Evolutionary conservation across 2,113 vertebrate genomes (phyloP).

Genomic region (Silurus meridionalis): DNA sequence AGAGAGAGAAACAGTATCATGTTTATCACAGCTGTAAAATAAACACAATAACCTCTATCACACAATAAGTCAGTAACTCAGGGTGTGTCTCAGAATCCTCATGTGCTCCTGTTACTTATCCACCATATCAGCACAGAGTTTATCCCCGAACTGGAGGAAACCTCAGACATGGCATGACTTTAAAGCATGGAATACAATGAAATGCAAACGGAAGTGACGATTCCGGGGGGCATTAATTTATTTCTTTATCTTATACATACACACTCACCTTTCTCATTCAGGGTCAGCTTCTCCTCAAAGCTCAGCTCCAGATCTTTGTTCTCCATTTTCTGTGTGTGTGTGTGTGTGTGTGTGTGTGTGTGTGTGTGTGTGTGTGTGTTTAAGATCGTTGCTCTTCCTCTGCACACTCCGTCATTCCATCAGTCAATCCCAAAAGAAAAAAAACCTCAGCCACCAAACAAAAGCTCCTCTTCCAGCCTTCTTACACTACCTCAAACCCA

Average conservation of each 20-base stretch:
- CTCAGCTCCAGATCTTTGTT: conserved; percentile 66
- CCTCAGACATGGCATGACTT: background rate
- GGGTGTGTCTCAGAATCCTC: conserved; percentile 6
- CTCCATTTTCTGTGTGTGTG: conserved; percentile 66
- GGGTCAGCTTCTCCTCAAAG: conserved; percentile 69
- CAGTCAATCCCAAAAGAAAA: conserved; percentile 47
- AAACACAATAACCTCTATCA: background rate
- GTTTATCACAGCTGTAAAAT: conserved; percentile 12
- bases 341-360: conserved; percentile 30
- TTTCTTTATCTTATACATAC: too few relatives aligned
- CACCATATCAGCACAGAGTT: background rate
- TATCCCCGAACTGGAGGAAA: background rate
- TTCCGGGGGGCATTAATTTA: too few relatives aligned
- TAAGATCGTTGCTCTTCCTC: conserved; percentile 55
- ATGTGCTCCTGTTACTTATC: background rate
- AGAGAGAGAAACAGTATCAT: background rate
- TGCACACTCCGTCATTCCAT: conserved; percentile 74
- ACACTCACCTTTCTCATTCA: conserved; percentile 70
- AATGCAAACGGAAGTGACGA: background rate
- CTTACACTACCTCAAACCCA: too few relatives aligned
- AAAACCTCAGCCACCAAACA: background rate
- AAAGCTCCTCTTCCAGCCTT: background rate
- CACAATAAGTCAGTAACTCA: background rate
- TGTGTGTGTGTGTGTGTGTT: conserved; percentile 35
- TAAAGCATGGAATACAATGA: background rate